A percentile compares a stretch with the other conserved stretches of the same genome.
phyloP scores from a whole-genome alignment of 2,797 vertebrate species.

The Columba guinea region DNA sequence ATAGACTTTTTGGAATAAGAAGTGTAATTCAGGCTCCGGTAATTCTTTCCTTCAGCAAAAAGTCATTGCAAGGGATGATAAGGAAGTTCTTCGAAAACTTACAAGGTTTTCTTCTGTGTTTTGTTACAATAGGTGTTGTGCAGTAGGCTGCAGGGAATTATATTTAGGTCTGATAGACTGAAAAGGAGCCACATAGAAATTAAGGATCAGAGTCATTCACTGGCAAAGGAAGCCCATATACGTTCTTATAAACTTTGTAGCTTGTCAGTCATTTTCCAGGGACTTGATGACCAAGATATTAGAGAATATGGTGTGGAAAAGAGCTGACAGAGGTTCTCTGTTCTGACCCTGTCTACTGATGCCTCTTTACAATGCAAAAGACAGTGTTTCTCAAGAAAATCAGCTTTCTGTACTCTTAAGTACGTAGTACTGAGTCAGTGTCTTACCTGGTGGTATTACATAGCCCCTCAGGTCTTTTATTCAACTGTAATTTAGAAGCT shows the following conservation, averaged over 20 bases:
- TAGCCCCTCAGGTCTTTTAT: background rate
- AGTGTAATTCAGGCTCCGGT: background rate
- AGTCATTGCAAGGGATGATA: background rate
- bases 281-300: background rate
- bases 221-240: background rate
- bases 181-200: background rate
- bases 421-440: background rate
- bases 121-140: background rate
- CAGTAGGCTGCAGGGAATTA: background rate
- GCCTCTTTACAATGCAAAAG: background rate
- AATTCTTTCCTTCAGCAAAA: constrained; percentile 6
- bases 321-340: background rate
- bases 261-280: background rate
- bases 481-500: constrained; percentile 34
- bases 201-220: background rate
- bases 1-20: background rate
- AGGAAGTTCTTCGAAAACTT: background rate
- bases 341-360: background rate
- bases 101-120: background rate
- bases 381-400: background rate
- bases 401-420: background rate
- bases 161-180: background rate
- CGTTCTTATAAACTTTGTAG: background rate
- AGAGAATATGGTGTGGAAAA: constrained; percentile 1
- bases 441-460: constrained; percentile 39